A percentile compares a stretch with the other conserved stretches of the same genome.
Conservation (phyloP, 1,140 invertebrate species). For the Diploscapter pachys region DNA sequence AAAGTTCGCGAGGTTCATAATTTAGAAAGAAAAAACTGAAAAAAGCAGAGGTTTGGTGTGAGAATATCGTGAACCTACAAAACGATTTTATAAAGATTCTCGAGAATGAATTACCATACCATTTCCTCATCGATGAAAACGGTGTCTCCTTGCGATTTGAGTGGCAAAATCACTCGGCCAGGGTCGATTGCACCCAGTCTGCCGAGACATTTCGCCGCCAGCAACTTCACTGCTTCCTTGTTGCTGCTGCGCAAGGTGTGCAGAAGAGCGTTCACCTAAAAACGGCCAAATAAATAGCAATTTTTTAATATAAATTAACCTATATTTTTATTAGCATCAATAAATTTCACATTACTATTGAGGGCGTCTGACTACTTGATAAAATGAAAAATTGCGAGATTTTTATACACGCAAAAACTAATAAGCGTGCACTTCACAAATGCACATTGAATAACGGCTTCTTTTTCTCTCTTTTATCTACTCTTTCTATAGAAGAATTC, state of each 20-base stretch:
- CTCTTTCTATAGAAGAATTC: no score
- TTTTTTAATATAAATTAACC: no score
- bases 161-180: slow-evolving; percentile 3
- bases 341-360: no score
- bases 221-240: neutral
- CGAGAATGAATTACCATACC: neutral
- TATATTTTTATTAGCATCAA: no score
- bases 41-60: neutral
- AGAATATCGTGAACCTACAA: neutral
- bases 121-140: slow-evolving; percentile 8
- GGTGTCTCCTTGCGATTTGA: neutral
- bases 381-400: no score
- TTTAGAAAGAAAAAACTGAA: neutral
- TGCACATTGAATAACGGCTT: no score
- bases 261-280: slow-evolving; percentile 8
- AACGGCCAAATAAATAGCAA: neutral
- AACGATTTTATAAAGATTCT: neutral
- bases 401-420: no score
- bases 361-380: no score
- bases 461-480: no score
- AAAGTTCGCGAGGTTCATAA: neutral
- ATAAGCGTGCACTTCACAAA: no score
- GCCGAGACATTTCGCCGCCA: slow-evolving; percentile 8
- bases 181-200: slow-evolving; percentile 18
- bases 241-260: slow-evolving; percentile 9